Evolutionary conservation across 2,888 invertebrate genomes (phyloP), one percentile per base, ranked within the genome.

Genomic region (Drosophila buzzatii): DNA sequence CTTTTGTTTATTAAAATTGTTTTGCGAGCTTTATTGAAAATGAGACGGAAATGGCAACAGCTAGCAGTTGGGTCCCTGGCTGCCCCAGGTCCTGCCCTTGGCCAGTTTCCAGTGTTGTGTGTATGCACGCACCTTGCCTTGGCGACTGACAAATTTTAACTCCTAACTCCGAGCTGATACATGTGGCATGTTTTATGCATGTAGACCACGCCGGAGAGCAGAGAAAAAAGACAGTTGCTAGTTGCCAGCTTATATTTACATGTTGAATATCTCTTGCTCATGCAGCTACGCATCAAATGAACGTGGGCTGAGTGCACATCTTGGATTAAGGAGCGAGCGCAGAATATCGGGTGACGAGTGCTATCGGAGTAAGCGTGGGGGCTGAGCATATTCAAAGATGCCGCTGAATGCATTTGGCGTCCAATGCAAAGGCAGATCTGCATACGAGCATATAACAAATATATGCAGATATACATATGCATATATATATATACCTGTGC

Each of bases 1-100:
- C 76, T 74, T 71, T 76, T 81, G 80, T 80, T 80, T 80, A 80
- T 81, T 73, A 77, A 80, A 81, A 76, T 80, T 73, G 78, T 81
- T 81, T 69, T 65, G 63, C 49, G 14, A 81, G 77, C 62, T 72
- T 77, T 72, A 77, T 81, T 77, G 81, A 79, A 77, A 76, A 66
- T 79, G 64, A 76, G 57, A 77, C 73, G 52, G 55, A 59, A 66
- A 61, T 62, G 52, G 41, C 61, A 59, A 33, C 49, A 49, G 31
- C 49, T 33, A 45, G 41, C 67, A 55, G 53, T 45, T 65, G 52
- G 18, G 14, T 37, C 35, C 42, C 44, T 42, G 45, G 39, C 6
- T 18, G 9, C 27, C 33, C 23, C 47, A 33, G 31, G 16, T 16
- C 37, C 45, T 23, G 45, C 41, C 56, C 62, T 60, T 60, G 62